Evolutionary conservation across 2,113 vertebrate genomes (phyloP), one percentile per base, ranked within the genome.

Genomic region (Noctilio leporinus): DNA sequence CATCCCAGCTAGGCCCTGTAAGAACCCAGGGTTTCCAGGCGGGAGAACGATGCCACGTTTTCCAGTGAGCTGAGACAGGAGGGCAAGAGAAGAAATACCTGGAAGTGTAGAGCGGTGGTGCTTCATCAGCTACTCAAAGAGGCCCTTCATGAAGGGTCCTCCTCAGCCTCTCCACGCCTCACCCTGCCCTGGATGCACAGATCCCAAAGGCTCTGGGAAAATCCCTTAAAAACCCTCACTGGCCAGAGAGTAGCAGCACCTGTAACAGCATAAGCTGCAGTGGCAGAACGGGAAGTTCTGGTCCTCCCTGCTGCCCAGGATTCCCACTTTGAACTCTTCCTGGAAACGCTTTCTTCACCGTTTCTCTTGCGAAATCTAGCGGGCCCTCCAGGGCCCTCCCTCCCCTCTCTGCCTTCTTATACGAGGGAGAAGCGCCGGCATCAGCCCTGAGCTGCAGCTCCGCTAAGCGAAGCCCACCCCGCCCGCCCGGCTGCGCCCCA

Each of bases 291-390:
- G 69, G 84, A 91, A 87, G 73, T 92, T 89, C 95, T 69, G 72
- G 89, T 92, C 76, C 49, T 87, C 94, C 81, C 55, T 82, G 94
- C 67, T 73, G 87, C 35, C 17, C 2, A 76, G 89, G 90, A 95
- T 95, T 97, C 86, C 96, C 97, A 70, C 45, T 22, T 15, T 43
- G 35, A 93, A 80, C 69, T 45, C 95, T 96, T 97, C 93, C 95
- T 7, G 97, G 93, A 97, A 97, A 65, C 70, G 10, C 91, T 97
- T 89, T 89, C 78, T 81, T 82, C 92, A 89, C 57, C 20, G 22
- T 62, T 85, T 24, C 38, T 95, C 92, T 97, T 97, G 90, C 96
- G 96, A 94, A 97, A 97, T 77, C 81, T 7, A 82, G 43, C 30
- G 8, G 67, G 72, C 81, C 85, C 92, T 78, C 91, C 96, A 26